phyloP scores from a whole-genome alignment of 2,888 invertebrate genomes.

The Petrolisthes manimaculis region DNA sequence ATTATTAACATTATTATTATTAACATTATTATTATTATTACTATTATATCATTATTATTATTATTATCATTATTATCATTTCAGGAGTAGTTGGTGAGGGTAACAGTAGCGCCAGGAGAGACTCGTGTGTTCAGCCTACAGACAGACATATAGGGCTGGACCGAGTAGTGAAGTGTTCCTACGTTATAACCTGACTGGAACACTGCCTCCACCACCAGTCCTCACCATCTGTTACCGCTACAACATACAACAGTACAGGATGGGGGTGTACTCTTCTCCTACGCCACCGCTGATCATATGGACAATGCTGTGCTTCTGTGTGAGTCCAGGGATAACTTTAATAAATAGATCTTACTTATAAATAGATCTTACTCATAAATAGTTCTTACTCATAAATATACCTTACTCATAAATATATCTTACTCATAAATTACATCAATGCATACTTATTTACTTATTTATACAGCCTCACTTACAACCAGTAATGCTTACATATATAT shows the following conservation, averaged over 20 bases:
- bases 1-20: neutral
- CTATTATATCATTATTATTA: too few species aligned
- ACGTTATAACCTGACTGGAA: slow-evolving; percentile 13
- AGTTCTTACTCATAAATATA: too few species aligned
- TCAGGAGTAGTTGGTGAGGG: neutral
- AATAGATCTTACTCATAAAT: too few species aligned
- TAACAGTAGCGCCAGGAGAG: neutral
- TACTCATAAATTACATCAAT: too few species aligned
- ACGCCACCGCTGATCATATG: slow-evolving; percentile 26
- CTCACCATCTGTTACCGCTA: slow-evolving; percentile 48
- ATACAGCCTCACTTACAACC: too few species aligned
- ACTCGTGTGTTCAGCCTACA: slow-evolving; percentile 38
- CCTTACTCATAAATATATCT: too few species aligned
- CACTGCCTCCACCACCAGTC: neutral
- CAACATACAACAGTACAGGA: slow-evolving; percentile 36
- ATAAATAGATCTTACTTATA: neutral
- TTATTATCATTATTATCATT: neutral
- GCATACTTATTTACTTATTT: too few species aligned
- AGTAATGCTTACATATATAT: too few species aligned
- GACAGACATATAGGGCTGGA: slow-evolving; percentile 40
- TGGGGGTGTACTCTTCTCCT: slow-evolving; percentile 39
- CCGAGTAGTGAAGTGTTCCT: slow-evolving; percentile 34
- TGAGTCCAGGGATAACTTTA: slow-evolving; percentile 2
- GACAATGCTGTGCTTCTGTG: slow-evolving; percentile 36
- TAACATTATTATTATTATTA: slow-evolving; percentile 3